Conservation (phyloP, 2,888 invertebrate genomes). For the Dromius quadrimaculatus region DNA sequence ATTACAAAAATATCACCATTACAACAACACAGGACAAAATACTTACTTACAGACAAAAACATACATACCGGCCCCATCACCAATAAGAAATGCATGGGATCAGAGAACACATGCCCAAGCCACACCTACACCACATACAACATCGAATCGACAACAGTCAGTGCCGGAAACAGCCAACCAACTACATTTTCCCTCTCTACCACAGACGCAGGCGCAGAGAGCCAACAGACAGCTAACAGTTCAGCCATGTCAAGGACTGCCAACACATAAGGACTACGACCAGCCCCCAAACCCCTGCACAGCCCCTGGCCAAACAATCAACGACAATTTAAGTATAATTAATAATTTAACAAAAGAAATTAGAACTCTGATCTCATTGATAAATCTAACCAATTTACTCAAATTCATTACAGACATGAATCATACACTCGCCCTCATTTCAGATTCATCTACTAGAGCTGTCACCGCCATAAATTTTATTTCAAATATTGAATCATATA, state of each 20-base stretch:
- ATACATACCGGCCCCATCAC: constrained; percentile 12
- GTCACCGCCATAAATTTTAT: background rate
- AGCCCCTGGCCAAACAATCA: background rate
- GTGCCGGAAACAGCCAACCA: background rate
- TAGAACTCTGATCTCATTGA: background rate
- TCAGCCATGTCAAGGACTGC: background rate
- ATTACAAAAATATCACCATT: constrained; percentile 1
- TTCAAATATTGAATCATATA: background rate
- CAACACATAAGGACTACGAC: background rate
- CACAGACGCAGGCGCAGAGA: background rate
- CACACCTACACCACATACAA: background rate
- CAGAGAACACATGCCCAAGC: too few species aligned
- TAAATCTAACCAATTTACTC: background rate
- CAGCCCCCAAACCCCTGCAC: background rate
- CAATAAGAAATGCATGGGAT: background rate
- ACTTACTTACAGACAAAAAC: too few species aligned
- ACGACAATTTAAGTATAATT: background rate
- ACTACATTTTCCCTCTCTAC: background rate
- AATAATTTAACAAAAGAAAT: background rate
- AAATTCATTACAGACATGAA: background rate
- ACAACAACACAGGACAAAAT: constrained; percentile 1
- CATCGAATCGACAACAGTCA: background rate
- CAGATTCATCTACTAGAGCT: background rate
- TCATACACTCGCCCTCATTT: background rate
- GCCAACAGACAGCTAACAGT: background rate